phyloP scores from a whole-genome alignment of 1,140 invertebrate genomes.

The Tetramorium alpestre region DNA sequence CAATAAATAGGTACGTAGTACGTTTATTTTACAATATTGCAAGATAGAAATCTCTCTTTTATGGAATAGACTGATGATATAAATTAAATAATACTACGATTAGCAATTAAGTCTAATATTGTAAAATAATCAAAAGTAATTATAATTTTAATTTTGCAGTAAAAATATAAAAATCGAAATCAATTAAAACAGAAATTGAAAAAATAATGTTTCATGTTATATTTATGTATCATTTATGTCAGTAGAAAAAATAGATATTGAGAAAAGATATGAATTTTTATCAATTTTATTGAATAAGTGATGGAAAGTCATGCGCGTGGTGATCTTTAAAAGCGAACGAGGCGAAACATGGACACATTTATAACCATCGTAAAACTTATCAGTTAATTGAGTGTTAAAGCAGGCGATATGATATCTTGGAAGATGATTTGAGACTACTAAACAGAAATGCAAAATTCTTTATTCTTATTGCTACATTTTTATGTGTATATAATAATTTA shows the following conservation, averaged over 20 bases:
- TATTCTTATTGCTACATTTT: slow-evolving; percentile 36
- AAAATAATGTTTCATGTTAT: neutral
- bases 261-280: neutral
- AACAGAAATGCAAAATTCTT: neutral
- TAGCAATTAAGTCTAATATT: neutral
- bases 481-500: neutral
- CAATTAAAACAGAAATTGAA: neutral
- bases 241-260: neutral
- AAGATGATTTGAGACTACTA: neutral
- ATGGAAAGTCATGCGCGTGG: slow-evolving; percentile 1
- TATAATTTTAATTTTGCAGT: neutral
- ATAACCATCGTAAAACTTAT: slow-evolving; percentile 69
- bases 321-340: slow-evolving; percentile 57
- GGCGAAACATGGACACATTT: slow-evolving; percentile 67
- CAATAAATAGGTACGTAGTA: slow-evolving; percentile 12
- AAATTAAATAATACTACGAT: neutral
- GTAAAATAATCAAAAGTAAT: neutral
- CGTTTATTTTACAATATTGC: neutral
- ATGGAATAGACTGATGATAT: neutral
- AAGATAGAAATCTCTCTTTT: neutral
- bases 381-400: slow-evolving; percentile 70
- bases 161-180: neutral
- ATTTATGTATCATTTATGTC: neutral
- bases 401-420: slow-evolving; percentile 34
- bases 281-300: neutral